Conservation (phyloP, 1,140 invertebrate genomes). For the Phortica variegata region DNA sequence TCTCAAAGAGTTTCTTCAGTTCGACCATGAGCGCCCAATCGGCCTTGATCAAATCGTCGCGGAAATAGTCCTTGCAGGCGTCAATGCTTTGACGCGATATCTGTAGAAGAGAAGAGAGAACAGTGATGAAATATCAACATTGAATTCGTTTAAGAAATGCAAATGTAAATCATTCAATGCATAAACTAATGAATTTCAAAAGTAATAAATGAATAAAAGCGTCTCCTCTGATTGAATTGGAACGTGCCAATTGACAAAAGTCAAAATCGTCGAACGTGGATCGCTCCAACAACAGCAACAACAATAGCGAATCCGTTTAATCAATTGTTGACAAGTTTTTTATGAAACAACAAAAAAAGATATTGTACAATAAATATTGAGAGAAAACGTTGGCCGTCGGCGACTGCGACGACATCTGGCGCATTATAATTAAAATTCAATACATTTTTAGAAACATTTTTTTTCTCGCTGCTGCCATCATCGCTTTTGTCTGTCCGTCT, state of each 20-base stretch:
- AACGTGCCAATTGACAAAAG: slow-evolving; percentile 36
- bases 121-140: too few relatives aligned
- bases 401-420: slow-evolving; percentile 18
- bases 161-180: too few relatives aligned
- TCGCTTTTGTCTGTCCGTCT: too few relatives aligned
- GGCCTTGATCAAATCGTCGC: slow-evolving; percentile 91
- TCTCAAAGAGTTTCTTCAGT: slow-evolving; percentile 96
- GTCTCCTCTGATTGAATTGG: too few relatives aligned
- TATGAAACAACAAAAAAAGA: not conserved
- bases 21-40: slow-evolving; percentile 99
- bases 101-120: slow-evolving; percentile 63
- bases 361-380: not conserved
- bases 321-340: not conserved
- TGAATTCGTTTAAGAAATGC: too few relatives aligned
- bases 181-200: too few relatives aligned
- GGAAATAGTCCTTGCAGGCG: slow-evolving; percentile 98
- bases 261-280: not conserved
- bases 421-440: slow-evolving; percentile 32
- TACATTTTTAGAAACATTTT: slow-evolving; percentile 28
- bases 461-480: slow-evolving; percentile 6
- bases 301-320: not conserved
- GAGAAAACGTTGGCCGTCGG: not conserved
- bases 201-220: too few relatives aligned
- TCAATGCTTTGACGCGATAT: slow-evolving; percentile 97
- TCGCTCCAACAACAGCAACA: slow-evolving; percentile 17